Percentiles rank a stretch among this genome's conserved stretches.
Evolutionary conservation across 1,140 invertebrate genomes (phyloP).

Genomic region (Camponotus vicinus): DNA sequence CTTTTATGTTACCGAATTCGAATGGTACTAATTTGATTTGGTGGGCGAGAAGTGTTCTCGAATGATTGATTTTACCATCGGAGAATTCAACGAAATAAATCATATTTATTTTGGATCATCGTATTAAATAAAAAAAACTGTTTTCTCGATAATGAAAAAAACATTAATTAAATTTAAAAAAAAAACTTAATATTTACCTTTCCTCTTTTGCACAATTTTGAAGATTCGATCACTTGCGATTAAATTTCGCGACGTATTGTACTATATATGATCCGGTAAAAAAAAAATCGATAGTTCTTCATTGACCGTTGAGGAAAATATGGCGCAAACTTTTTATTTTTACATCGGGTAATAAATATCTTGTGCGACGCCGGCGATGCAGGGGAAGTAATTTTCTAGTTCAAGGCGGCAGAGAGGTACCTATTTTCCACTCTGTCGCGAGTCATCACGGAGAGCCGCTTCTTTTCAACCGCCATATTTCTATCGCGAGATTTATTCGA

Average conservation of each 20-base stretch:
- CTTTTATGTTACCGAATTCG: not conserved
- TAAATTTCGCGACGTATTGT: constrained; percentile 1
- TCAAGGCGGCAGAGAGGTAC: constrained; percentile 30
- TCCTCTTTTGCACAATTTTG: not conserved
- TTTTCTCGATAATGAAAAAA: not conserved
- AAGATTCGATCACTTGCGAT: not conserved
- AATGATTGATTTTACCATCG: constrained; percentile 24
- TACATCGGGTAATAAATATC: constrained; percentile 37
- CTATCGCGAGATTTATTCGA: constrained; percentile 45
- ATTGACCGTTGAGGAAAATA: constrained; percentile 1
- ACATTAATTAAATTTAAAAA: not conserved
- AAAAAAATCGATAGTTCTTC: constrained; percentile 4
- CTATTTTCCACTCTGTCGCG: constrained; percentile 43
- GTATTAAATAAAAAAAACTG: not conserved
- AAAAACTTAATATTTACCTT: not conserved
- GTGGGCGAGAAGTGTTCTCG: not conserved
- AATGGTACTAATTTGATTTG: not conserved
- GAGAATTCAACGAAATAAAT: not conserved
- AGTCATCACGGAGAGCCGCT: constrained; percentile 30
- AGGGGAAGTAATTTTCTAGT: constrained; percentile 48
- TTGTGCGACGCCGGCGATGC: constrained; percentile 28
- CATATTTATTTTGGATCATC: not conserved
- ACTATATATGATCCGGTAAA: not conserved
- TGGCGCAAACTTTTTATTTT: constrained; percentile 32
- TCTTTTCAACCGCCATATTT: constrained; percentile 40